Percentiles rank a stretch among this genome's conserved stretches.
Conservation (phyloP, 64 coral and sea anemone species). For the Acropora yongei region DNA sequence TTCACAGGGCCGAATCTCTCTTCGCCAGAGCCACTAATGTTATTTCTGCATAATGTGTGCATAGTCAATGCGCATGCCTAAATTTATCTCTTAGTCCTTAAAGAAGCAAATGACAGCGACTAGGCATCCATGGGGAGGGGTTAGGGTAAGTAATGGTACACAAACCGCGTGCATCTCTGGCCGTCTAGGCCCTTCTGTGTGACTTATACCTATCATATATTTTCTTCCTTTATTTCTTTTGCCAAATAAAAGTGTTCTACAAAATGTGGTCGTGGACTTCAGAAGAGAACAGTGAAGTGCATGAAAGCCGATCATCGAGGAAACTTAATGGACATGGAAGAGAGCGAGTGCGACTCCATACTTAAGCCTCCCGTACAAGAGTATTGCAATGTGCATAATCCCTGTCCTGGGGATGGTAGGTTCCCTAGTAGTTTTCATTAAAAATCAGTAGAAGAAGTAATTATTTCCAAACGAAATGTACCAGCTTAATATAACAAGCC, state of each 20-base stretch:
- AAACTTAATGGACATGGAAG: conserved; percentile 75
- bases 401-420: conserved; percentile 95
- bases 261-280: conserved; percentile 89
- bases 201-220: no score
- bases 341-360: conserved; percentile 66
- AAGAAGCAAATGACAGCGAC: no score
- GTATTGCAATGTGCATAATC: conserved; percentile 96
- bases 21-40: no score
- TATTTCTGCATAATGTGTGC: no score
- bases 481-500: no score
- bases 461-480: neutral
- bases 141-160: no score
- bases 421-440: neutral
- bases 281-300: conserved; percentile 84
- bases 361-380: conserved; percentile 80
- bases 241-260: conserved; percentile 76
- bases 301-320: conserved; percentile 76
- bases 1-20: no score
- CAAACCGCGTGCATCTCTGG: no score
- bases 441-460: neutral
- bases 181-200: no score
- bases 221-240: neutral
- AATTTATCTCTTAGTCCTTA: no score
- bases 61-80: no score
- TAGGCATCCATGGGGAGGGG: no score